A percentile compares a stretch with the other conserved stretches of the same genome.
phyloP scores from a whole-genome alignment of 1,140 invertebrate genomes.

The Drosophila biarmipes region DNA sequence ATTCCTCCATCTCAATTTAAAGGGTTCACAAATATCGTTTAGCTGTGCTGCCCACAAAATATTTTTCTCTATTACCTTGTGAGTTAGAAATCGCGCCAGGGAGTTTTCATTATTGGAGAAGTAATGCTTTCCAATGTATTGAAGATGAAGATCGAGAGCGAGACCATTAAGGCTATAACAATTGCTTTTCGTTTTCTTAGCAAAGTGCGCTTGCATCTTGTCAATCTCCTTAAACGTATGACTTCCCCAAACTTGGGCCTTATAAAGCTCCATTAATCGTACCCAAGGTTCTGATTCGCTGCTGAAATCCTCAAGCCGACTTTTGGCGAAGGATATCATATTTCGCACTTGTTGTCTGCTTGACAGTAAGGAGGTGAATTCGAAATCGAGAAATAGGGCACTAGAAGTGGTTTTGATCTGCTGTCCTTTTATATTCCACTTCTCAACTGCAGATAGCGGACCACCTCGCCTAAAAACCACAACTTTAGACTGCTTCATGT shows the following conservation, averaged over 20 bases:
- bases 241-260: slow-evolving; percentile 9
- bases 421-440: slow-evolving; percentile 7
- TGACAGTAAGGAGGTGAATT: not conserved
- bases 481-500: not conserved
- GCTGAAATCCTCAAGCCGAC: not conserved
- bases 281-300: not conserved
- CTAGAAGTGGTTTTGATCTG: slow-evolving; percentile 3
- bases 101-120: not conserved
- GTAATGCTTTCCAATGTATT: not conserved
- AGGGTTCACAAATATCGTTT: not conserved
- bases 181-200: not conserved
- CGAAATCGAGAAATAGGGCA: not conserved
- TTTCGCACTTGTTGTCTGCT: not conserved
- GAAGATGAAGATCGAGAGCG: not conserved
- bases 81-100: slow-evolving; percentile 3
- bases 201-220: not conserved
- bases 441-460: not conserved
- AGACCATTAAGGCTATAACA: not conserved
- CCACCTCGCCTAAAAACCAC: slow-evolving; percentile 12
- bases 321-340: slow-evolving; percentile 9
- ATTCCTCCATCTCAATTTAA: slow-evolving; percentile 1
- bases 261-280: not conserved
- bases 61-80: slow-evolving; percentile 4
- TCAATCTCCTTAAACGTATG: not conserved
- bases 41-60: slow-evolving; percentile 5